Conservation (phyloP, 2,797 vertebrate genomes). For the Hippoglossus hippoglossus region DNA sequence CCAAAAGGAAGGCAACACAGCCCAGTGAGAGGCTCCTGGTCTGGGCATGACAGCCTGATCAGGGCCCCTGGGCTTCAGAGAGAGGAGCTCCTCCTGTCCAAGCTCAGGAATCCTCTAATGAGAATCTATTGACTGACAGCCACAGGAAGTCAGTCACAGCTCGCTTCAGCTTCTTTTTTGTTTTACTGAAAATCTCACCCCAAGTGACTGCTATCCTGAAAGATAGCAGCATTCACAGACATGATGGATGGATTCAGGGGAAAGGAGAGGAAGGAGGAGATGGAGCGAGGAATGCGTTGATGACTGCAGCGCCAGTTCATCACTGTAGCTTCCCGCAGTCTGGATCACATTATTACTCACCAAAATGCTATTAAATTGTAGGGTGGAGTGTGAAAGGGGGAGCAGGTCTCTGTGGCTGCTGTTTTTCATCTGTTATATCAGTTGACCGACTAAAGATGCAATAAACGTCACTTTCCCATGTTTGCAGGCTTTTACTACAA, state of each 20-base stretch:
- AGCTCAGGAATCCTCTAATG: conserved; percentile 38
- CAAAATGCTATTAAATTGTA: conserved; percentile 37
- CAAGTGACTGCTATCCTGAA: conserved; percentile 22
- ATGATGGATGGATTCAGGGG: conserved; percentile 50
- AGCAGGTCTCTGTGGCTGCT: conserved; percentile 33
- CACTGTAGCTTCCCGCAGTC: conserved; percentile 28
- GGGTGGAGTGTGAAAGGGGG: conserved; percentile 41
- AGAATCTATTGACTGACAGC: conserved; percentile 45
- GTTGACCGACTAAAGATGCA: conserved; percentile 20
- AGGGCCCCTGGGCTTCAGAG: conserved; percentile 39
- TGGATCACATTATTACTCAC: conserved; percentile 33
- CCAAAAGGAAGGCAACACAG: conserved; percentile 33
- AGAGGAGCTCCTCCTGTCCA: conserved; percentile 35
- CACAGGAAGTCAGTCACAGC: conserved; percentile 28
- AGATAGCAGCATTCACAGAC: conserved; percentile 32
- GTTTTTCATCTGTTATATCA: conserved; percentile 22
- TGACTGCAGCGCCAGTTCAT: conserved; percentile 39
- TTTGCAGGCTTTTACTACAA: not conserved
- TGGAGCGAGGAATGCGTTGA: conserved; percentile 15
- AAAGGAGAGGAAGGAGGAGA: conserved; percentile 26
- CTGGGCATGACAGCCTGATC: conserved; percentile 55
- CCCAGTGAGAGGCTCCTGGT: conserved; percentile 46
- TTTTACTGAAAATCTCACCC: conserved; percentile 20
- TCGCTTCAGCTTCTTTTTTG: conserved; percentile 12
- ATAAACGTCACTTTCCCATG: conserved; percentile 18